phyloP scores from a whole-genome alignment of 2,888 invertebrate species.

The Halictus quadricinctus region DNA sequence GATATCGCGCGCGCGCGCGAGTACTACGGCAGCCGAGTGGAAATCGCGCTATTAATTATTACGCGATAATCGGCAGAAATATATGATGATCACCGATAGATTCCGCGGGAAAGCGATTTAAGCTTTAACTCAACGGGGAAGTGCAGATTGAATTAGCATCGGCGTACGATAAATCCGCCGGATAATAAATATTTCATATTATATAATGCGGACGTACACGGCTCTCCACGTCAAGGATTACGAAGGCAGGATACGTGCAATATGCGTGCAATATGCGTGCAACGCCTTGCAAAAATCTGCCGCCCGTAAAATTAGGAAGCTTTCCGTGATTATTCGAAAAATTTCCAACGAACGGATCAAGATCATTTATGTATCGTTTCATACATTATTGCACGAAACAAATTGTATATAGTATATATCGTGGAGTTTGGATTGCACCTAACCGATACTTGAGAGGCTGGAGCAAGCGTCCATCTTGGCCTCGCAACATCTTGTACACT shows the following conservation, averaged over 20 bases:
- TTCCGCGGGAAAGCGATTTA: constrained; percentile 35
- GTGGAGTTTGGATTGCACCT: no score
- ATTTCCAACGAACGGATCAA: not conserved
- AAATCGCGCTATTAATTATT: constrained; percentile 65
- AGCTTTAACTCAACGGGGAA: constrained; percentile 22
- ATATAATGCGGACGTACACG: not conserved
- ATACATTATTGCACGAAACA: not conserved
- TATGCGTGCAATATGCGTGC: not conserved
- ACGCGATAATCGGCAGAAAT: constrained; percentile 62
- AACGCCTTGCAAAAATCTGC: not conserved
- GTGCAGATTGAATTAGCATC: constrained; percentile 28
- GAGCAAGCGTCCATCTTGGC: no score
- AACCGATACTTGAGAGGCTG: no score
- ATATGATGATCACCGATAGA: constrained; percentile 49
- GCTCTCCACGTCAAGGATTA: not conserved
- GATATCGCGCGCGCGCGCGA: constrained; percentile 53
- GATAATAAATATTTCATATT: constrained; percentile 15
- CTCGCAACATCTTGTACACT: no score
- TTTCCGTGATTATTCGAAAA: not conserved
- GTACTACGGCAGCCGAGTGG: constrained; percentile 27
- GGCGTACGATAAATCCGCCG: constrained; percentile 9
- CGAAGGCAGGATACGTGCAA: not conserved
- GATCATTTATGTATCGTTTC: not conserved
- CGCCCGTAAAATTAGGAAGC: not conserved
- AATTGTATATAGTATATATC: not conserved